Evolutionary conservation across 2,113 vertebrate genomes (phyloP), one percentile per base, ranked within the genome.

Genomic region (Psammodynastes pulverulentus): DNA sequence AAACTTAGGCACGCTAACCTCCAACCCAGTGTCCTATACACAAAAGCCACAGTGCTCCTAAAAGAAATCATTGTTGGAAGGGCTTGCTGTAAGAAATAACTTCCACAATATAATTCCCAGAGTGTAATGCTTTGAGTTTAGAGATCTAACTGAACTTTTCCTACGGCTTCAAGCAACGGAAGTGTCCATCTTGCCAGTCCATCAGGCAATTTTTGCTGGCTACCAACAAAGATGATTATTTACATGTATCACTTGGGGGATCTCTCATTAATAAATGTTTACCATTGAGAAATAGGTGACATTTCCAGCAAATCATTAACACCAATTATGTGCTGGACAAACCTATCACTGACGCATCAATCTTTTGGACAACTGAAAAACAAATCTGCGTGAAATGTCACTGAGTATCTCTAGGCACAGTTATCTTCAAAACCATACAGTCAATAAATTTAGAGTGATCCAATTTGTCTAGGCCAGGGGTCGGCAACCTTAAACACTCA

Each of bases 271-370:
- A n/a, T 17, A 49, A 34, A 67, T 19, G 45, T 67, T 67, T 56
- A 56, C 58, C 13, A n/a, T 23, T 51, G 39, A 15, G 72, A 51
- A 87, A 39, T 23, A 51, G 79, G 46, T 86, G 46, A 53, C 88
- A 1, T 54, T 56, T 6, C 1, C 12, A 0, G 29, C 62, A 0
- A 1, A 91, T 48, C 49, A 93, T 39, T 84, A 8, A 2, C 0
- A 85, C 58, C 49, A 87, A 56, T 88, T 89, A 90, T 86, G 79
- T 88, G 67, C 45, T 84, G 39, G 43, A 93, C 88, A 15, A 56
- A 39, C 58, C 52, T 89, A 89, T 87, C 88, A 93, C 56, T 94
- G 93, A 89, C 84, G n/a, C 89, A 91, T 3, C n/a, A 84, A 58
- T 43, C 58, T 91, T 49, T 9, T 86, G 79, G 54, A 87, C 88